These are phyloP conservation scores for Falco biarmicus DNA, from an alignment of 2,797 vertebrate species.

Conservation along the genomic window DNA sequence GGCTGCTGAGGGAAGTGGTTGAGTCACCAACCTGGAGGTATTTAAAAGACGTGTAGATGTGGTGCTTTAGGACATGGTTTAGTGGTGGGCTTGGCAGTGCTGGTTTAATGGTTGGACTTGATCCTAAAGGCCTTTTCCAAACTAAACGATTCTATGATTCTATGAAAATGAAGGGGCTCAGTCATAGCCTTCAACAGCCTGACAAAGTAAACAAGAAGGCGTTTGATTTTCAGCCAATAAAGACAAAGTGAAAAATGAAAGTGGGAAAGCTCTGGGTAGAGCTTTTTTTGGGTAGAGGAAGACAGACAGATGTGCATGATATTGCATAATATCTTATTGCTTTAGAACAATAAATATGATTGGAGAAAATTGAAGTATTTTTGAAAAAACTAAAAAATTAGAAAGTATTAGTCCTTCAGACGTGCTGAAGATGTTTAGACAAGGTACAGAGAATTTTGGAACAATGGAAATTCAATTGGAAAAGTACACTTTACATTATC, in stretches of 20 bases:
- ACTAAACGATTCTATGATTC: no score
- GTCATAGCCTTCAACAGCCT: conserved; percentile 33
- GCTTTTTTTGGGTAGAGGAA: conserved; percentile 5
- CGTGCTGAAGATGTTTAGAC: neutral
- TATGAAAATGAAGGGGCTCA: neutral
- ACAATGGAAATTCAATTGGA: neutral
- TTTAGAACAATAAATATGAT: neutral
- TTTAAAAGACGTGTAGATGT: no score
- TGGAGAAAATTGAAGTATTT: neutral
- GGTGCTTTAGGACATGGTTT: no score
- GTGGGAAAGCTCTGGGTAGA: neutral
- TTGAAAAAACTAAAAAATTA: neutral
- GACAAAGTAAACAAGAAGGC: conserved; percentile 56
- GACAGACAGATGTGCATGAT: neutral
- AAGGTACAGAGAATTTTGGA: neutral
- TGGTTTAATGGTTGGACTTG: no score
- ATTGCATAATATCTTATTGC: neutral
- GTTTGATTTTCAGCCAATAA: conserved; percentile 45
- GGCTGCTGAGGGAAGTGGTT: no score
- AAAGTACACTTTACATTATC: neutral
- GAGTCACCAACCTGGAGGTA: no score
- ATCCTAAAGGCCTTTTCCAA: no score
- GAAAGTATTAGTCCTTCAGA: neutral
- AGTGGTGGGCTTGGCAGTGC: no score
- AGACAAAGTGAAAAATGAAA: conserved; percentile 43